Evolutionary conservation across 2,797 vertebrate genomes (phyloP).

Genomic region (Sebastes taczanowskii): DNA sequence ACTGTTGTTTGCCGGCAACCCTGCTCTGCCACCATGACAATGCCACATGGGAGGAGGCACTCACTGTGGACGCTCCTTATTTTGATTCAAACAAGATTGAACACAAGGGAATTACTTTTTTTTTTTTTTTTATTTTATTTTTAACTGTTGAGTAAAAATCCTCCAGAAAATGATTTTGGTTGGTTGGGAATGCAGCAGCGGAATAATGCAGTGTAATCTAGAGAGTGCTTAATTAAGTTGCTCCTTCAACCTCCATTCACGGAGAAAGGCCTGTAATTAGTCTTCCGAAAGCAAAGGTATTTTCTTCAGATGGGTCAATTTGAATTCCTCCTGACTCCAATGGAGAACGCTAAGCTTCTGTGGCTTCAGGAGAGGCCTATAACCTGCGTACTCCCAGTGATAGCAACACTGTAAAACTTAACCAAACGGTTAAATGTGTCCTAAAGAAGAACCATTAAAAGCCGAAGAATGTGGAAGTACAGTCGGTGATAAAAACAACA

Average conservation of each 20-base stretch:
- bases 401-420: constrained; percentile 65
- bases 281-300: constrained; percentile 66
- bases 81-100: constrained; percentile 67
- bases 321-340: constrained; percentile 67
- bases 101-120: constrained; percentile 53
- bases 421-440: constrained; percentile 62
- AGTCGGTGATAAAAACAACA: constrained; percentile 49
- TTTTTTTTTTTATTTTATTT: constrained; percentile 36
- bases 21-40: constrained; percentile 63
- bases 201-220: constrained; percentile 59
- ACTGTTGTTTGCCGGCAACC: constrained; percentile 68
- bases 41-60: constrained; percentile 63
- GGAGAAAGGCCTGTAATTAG: constrained; percentile 75
- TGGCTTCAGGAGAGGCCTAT: constrained; percentile 60
- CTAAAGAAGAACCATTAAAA: constrained; percentile 67
- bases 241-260: constrained; percentile 70
- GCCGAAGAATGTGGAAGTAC: constrained; percentile 63
- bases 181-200: constrained; percentile 21
- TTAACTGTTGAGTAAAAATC: constrained; percentile 46
- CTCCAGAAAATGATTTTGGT: constrained; percentile 55
- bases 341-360: constrained; percentile 43
- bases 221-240: constrained; percentile 71
- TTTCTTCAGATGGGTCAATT: constrained; percentile 66
- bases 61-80: constrained; percentile 56
- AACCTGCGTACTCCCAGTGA: constrained; percentile 69